A percentile compares a stretch with the other conserved stretches of the same genome.
Conservation (phyloP, 1,140 invertebrate species). For the Phenacoccus solenopsis region DNA sequence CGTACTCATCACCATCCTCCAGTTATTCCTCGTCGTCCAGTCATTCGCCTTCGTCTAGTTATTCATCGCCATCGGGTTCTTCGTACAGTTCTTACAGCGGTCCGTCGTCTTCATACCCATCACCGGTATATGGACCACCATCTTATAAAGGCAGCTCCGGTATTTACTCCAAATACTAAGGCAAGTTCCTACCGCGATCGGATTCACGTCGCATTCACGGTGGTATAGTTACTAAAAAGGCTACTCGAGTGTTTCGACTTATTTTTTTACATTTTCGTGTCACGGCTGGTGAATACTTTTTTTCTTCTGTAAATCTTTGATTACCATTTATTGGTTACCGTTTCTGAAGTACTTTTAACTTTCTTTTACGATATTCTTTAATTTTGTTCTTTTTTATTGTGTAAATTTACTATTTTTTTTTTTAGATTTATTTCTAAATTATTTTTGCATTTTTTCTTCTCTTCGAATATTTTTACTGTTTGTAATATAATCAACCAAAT, state of each 20-base stretch:
- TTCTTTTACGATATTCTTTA: not conserved
- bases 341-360: too few relatives aligned
- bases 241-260: not conserved
- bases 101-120: not conserved
- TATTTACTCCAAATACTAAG: not conserved
- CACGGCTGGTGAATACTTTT: too few relatives aligned
- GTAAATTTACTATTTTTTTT: too few relatives aligned
- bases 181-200: not conserved
- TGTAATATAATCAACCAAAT: too few relatives aligned
- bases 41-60: not conserved
- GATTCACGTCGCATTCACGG: not conserved
- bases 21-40: not conserved
- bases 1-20: not conserved
- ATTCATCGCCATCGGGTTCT: not conserved
- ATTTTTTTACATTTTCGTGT: not conserved
- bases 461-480: not conserved
- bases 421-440: not conserved
- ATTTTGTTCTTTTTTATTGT: not conserved
- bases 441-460: not conserved
- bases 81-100: not conserved
- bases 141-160: not conserved
- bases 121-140: not conserved
- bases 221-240: not conserved
- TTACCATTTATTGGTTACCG: not conserved
- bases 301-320: not conserved